Conservation (phyloP, 2,888 invertebrate species). For the Nephrotoma appendiculata region DNA sequence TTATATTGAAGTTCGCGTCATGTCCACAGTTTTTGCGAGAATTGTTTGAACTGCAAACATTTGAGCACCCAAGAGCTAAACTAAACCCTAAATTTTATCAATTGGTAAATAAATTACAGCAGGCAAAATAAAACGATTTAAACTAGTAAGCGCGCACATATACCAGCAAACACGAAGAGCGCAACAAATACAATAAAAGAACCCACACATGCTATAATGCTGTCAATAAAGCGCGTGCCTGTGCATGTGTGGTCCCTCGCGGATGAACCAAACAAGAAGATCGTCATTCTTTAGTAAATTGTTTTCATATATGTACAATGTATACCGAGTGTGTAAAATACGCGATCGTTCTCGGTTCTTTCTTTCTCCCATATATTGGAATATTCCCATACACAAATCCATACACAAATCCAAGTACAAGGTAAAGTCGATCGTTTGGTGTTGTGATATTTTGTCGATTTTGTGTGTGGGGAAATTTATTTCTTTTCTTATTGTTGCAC, state of each 20-base stretch:
- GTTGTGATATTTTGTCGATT: neutral
- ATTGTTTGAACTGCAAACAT: no score
- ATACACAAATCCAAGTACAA: neutral
- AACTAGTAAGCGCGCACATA: neutral
- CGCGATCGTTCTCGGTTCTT: neutral
- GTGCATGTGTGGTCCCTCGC: conserved; percentile 32
- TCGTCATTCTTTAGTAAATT: neutral
- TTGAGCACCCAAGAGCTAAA: no score
- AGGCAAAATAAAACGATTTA: neutral
- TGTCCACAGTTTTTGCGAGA: no score
- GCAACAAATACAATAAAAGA: conserved; percentile 13
- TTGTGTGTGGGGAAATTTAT: neutral
- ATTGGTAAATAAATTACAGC: neutral
- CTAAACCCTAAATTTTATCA: no score
- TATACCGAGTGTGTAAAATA: neutral
- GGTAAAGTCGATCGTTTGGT: neutral
- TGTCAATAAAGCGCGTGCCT: conserved; percentile 34
- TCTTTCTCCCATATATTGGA: neutral
- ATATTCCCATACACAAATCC: neutral
- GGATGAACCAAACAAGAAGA: neutral
- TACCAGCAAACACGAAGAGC: neutral
- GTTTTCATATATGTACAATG: neutral
- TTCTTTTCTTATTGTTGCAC: neutral
- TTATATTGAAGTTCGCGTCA: no score
- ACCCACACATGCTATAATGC: conserved; percentile 1